Base-by-base conservation (phyloP, 1,140 invertebrate species). In the Vollenhovia emeryi region DNA sequence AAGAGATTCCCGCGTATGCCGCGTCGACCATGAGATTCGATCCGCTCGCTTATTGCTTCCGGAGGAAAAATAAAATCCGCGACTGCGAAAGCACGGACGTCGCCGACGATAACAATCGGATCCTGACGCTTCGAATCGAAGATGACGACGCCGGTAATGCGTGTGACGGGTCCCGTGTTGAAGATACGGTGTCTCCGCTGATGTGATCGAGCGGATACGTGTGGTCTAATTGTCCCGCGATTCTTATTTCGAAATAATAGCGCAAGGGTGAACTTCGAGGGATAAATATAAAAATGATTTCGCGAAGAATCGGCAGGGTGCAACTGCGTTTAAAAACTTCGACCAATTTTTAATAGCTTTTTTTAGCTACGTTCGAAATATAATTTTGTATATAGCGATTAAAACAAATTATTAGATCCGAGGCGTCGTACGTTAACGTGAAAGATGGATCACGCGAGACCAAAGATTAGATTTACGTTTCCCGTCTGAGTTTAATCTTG, bases 21-120 rank as follows among this genome's bases (percentile, higher is more conserved):
- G 15, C 50, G 24, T 57, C 43, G 40, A 45, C 11, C 60, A 87
- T 94, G 94, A 93, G 91, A 82, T 94, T 94, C 69, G 91, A 92
- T 62, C 92, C 92, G 69, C 90, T 91, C 75, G 73, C 85, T 9
- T 91, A 91, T 74, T 94, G 93, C 84, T 93, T 94, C 84, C 88
- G 88, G 24, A 91, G 91, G 21, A 90, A 89, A 75, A 94, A 94
- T 78, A 93, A 92, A 87, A 93, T 94, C 40, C 50, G 11, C 15
- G 74, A 80, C 13, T 45, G 69, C n/a, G 30, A 57, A 5, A 79
- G 36, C 18, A 36, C 40, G 18, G 85, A 76, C 48, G 68, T 69
- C 21, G 21, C 45, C 30, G 21, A 18, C 3, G 36, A 73, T 33
- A 9, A 62, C 33, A 21, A 57, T n/a, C 66, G n/a, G 4, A 21